Evolutionary conservation across 2,888 invertebrate genomes (phyloP).

Genomic region (Teinopalpus imperialis): DNA sequence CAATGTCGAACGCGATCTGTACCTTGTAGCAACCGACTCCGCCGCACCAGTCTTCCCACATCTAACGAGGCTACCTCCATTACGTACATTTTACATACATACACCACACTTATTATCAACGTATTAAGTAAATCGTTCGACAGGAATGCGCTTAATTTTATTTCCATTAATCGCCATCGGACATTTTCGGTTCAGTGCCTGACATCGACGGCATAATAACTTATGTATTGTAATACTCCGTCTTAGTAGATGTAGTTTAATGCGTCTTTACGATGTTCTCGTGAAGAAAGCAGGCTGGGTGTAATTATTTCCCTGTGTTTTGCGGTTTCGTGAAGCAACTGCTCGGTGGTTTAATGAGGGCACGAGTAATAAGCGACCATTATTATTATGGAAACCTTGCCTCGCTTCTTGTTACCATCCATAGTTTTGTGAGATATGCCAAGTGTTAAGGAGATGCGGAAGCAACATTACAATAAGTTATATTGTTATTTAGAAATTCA

Average conservation of each 20-base stretch:
- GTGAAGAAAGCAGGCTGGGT: slow-evolving; percentile 68
- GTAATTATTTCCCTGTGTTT: slow-evolving; percentile 78
- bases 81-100: slow-evolving; percentile 75
- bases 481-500: no score
- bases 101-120: slow-evolving; percentile 74
- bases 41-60: slow-evolving; percentile 62
- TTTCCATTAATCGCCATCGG: slow-evolving; percentile 73
- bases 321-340: slow-evolving; percentile 71
- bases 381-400: slow-evolving; percentile 73
- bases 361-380: slow-evolving; percentile 70
- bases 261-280: slow-evolving; percentile 70
- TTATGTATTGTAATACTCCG: slow-evolving; percentile 73
- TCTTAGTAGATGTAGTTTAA: slow-evolving; percentile 72
- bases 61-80: slow-evolving; percentile 77
- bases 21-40: slow-evolving; percentile 58
- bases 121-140: slow-evolving; percentile 75
- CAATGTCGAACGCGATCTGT: slow-evolving; percentile 64
- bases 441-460: no score
- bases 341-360: slow-evolving; percentile 69
- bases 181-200: slow-evolving; percentile 62
- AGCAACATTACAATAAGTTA: no score
- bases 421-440: slow-evolving; percentile 38
- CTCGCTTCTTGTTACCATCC: slow-evolving; percentile 56
- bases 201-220: slow-evolving; percentile 66
- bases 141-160: slow-evolving; percentile 68